Evolutionary conservation across 1,140 invertebrate species (phyloP), one percentile per base, ranked within the genome.

Genomic region (Nilaparvata lugens): DNA sequence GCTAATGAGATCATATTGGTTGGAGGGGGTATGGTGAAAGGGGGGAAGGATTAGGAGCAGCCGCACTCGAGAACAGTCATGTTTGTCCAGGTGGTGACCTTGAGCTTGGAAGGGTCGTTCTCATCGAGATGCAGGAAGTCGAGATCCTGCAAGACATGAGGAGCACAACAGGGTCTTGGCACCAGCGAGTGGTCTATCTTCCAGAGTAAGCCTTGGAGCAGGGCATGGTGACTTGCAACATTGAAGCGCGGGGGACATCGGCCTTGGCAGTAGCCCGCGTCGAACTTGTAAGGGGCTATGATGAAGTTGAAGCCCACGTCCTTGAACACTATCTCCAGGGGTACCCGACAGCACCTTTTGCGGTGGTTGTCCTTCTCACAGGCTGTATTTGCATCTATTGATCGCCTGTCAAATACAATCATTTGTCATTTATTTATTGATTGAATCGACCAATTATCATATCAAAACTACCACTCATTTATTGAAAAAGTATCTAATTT

Each of bases 1-100:
- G 2, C 31, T 35, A 35, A 35, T 35, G 31, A 35, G 31, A 35
- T 35, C 28, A 28, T 28, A 4, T 28, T 28, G 28, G 28, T 35
- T 35, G 31, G 7, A n/a, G n/a, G n/a, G n/a, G n/a, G n/a, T n/a
- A n/a, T n/a, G n/a, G n/a, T n/a, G n/a, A n/a, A n/a, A n/a, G n/a
- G 31, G 31, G 9, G 7, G 7, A 4, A 11, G 7, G 9, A 35
- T 35, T 51, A 59, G 4, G 57, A 84, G 72, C 87, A 89, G 52
- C 83, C 84, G 70, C 87, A 89, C 69, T 88, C 85, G 23, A 82
- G 66, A 16, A 88, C 85, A 64, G 79, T 77, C 78, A 87, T 87
- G 64, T 88, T 81, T 62, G 83, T 80, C 83, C 86, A 86, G 28
- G 79, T 81, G 13, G 84, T 81, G 25, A 87, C 79, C 62, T 83